phyloP scores from a whole-genome alignment of 2,888 invertebrate species.

The Apocheima hispidaria region DNA sequence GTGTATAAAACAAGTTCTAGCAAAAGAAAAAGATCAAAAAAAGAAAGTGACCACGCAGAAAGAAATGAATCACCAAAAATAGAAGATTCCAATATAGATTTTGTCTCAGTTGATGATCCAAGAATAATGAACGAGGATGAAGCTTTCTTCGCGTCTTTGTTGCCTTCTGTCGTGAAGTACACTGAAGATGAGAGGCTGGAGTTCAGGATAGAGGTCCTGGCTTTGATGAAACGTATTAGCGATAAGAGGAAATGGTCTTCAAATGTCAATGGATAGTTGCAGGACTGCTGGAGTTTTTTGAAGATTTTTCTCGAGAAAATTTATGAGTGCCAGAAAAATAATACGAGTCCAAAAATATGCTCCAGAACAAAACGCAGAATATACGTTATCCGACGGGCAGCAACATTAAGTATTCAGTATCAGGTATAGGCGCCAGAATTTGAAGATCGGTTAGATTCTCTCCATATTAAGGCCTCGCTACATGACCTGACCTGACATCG shows the following conservation, averaged over 20 bases:
- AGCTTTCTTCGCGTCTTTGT: slow-evolving; percentile 77
- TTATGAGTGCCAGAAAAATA: too few relatives aligned
- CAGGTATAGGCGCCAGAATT: too few relatives aligned
- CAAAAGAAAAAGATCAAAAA: slow-evolving; percentile 23
- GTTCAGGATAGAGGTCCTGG: slow-evolving; percentile 75
- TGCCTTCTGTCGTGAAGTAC: slow-evolving; percentile 76
- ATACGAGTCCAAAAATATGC: too few relatives aligned
- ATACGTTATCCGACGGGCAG: too few relatives aligned
- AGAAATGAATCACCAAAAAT: background rate
- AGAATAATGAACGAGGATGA: slow-evolving; percentile 82
- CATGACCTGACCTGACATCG: too few relatives aligned
- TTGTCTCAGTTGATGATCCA: slow-evolving; percentile 59
- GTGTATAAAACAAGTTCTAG: slow-evolving; percentile 3
- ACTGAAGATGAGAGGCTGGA: slow-evolving; percentile 75
- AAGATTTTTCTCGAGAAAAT: too few relatives aligned
- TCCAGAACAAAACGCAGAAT: too few relatives aligned
- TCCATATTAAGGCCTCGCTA: too few relatives aligned
- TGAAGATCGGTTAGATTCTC: too few relatives aligned
- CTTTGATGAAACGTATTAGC: slow-evolving; percentile 73
- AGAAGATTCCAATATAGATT: slow-evolving; percentile 22
- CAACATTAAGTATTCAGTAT: too few relatives aligned
- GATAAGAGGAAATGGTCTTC: slow-evolving; percentile 58
- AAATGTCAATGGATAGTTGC: background rate
- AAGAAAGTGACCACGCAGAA: slow-evolving; percentile 7
- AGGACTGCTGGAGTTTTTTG: too few relatives aligned